Percentiles rank a stretch among this genome's conserved stretches.
These are phyloP conservation scores for Pygoscelis antarcticus DNA, from an alignment of 2,113 vertebrate species.

Conservation along the genomic window DNA sequence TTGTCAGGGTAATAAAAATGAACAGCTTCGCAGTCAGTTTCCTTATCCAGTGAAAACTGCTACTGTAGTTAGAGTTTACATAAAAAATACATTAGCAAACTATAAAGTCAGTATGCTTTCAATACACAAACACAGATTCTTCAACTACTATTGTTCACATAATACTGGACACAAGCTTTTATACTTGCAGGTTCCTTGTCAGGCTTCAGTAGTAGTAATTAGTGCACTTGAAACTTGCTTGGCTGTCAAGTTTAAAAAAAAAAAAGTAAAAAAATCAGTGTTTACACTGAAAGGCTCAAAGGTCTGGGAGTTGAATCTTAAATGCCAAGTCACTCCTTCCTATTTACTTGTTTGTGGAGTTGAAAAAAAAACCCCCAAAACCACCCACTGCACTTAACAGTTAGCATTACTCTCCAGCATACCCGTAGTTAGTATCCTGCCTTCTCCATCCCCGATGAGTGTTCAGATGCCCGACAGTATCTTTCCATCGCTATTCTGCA, in stretches of 20 bases:
- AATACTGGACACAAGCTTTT: conserved; percentile 9
- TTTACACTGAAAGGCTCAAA: conserved; percentile 36
- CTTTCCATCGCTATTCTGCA: accelerated
- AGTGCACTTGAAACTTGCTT: conserved; percentile 47
- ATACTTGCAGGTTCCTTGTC: background rate
- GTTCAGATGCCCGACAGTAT: no score
- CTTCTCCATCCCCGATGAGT: accelerated
- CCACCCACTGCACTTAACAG: background rate
- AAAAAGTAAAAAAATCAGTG: background rate
- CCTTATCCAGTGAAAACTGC: background rate
- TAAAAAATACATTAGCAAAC: conserved; percentile 6
- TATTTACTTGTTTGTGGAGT: background rate
- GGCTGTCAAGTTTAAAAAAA: background rate
- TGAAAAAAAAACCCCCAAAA: background rate
- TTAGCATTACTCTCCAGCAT: background rate
- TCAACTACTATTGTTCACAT: background rate
- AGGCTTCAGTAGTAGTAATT: background rate
- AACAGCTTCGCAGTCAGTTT: conserved; percentile 11
- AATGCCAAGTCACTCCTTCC: background rate
- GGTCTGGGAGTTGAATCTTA: background rate
- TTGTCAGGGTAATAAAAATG: conserved; percentile 16
- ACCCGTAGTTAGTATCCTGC: background rate
- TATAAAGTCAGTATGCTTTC: background rate
- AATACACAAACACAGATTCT: background rate
- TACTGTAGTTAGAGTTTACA: background rate